phyloP scores from a whole-genome alignment of 2,113 vertebrate genomes.

The Eira barbara region DNA sequence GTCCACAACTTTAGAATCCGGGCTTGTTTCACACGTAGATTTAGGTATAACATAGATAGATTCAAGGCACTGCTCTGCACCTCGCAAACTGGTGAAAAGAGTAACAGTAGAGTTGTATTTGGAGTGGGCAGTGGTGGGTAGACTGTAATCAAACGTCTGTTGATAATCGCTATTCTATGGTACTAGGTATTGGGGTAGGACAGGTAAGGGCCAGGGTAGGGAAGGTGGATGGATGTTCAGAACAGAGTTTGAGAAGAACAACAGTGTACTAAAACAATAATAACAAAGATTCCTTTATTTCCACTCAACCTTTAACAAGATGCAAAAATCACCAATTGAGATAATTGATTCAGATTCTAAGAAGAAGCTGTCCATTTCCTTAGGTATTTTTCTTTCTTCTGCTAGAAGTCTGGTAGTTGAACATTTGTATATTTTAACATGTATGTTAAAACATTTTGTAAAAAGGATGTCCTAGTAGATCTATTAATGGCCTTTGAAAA shows the following conservation, averaged over 20 bases:
- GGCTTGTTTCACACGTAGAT: neutral
- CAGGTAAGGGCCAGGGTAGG: neutral
- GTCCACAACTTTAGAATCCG: neutral
- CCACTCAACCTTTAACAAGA: neutral
- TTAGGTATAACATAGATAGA: neutral
- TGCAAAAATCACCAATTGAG: neutral
- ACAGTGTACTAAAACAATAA: neutral
- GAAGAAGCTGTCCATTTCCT: neutral
- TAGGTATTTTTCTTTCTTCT: neutral
- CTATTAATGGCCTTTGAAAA: neutral
- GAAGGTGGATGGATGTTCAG: neutral
- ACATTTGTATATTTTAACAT: neutral
- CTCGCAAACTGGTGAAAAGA: neutral
- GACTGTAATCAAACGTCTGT: neutral
- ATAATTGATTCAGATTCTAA: neutral
- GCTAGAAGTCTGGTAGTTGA: neutral
- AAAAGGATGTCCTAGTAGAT: neutral
- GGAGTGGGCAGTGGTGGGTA: neutral
- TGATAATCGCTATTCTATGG: neutral
- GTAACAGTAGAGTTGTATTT: neutral
- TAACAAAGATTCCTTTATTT: neutral
- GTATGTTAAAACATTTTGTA: neutral
- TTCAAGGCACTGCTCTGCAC: neutral
- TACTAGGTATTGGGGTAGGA: neutral
- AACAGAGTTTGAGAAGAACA: neutral